A percentile compares a stretch with the other conserved stretches of the same genome.
Evolutionary conservation across 92 coral and sea anemone species (phyloP).

Genomic region (Montipora capitata): DNA sequence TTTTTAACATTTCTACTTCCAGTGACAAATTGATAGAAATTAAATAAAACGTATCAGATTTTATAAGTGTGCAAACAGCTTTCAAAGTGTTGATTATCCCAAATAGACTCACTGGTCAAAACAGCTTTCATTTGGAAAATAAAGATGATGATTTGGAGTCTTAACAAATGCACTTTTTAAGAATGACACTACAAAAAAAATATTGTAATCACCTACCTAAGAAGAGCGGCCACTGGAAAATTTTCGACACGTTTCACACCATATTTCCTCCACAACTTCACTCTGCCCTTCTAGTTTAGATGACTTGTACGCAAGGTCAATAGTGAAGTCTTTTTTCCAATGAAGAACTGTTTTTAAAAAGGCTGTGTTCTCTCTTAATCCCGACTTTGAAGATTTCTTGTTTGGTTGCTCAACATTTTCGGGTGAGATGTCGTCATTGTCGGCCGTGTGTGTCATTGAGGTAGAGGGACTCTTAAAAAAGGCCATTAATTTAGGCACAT

Average conservation of each 20-base stretch:
- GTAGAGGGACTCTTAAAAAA: slow-evolving; percentile 55
- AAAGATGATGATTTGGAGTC: slow-evolving; percentile 32
- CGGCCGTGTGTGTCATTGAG: slow-evolving; percentile 26
- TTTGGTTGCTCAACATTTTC: slow-evolving; percentile 50
- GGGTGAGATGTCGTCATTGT: slow-evolving; percentile 46
- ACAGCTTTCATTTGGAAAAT: too few relatives aligned
- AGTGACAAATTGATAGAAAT: slow-evolving; percentile 45
- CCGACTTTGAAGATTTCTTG: slow-evolving; percentile 36
- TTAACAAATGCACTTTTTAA: slow-evolving; percentile 15
- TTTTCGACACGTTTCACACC: slow-evolving; percentile 46
- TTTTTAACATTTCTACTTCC: slow-evolving; percentile 56
- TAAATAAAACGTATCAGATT: slow-evolving; percentile 42
- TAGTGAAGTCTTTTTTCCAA: slow-evolving; percentile 45
- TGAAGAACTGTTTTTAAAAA: slow-evolving; percentile 47
- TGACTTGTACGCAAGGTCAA: slow-evolving; percentile 49
- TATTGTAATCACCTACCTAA: slow-evolving; percentile 9
- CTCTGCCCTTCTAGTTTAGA: slow-evolving; percentile 50
- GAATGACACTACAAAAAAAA: slow-evolving; percentile 1
- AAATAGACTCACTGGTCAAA: neutral
- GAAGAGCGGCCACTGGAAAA: slow-evolving; percentile 40
- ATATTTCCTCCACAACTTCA: slow-evolving; percentile 54
- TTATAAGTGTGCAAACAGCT: slow-evolving; percentile 35
- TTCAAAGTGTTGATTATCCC: slow-evolving; percentile 31
- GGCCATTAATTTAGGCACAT: slow-evolving; percentile 52
- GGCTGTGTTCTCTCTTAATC: slow-evolving; percentile 46